Evolutionary conservation across 2,797 vertebrate genomes (phyloP).

Genomic region (Tapera naevia): DNA sequence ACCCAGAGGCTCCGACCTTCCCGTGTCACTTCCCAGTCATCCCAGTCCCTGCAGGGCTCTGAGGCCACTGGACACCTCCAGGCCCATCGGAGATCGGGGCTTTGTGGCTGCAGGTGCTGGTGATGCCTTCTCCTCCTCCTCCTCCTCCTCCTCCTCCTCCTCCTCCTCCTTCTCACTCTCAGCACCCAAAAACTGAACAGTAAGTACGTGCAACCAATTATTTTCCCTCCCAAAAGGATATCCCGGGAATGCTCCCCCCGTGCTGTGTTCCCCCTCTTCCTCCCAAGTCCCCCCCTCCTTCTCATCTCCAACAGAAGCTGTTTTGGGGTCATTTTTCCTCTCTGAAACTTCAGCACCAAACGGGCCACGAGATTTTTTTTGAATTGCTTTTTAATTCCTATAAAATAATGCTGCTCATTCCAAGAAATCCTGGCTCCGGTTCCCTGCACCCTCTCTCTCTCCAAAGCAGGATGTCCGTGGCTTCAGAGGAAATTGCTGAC

Average conservation of each 20-base stretch:
- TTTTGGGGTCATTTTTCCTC: neutral
- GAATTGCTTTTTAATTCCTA: neutral
- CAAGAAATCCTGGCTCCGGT: neutral
- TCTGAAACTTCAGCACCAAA: neutral
- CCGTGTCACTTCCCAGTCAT: too few species aligned
- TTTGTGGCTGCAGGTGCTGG: too few species aligned
- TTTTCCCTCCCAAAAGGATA: neutral
- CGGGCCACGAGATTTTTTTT: neutral
- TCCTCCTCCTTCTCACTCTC: too few species aligned
- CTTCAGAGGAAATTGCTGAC: neutral
- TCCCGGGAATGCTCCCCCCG: too few species aligned
- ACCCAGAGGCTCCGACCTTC: too few species aligned
- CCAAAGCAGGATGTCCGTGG: neutral
- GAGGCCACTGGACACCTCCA: too few species aligned
- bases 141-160: too few species aligned
- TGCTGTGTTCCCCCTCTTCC: neutral
- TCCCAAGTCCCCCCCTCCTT: neutral
- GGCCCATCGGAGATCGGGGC: too few species aligned
- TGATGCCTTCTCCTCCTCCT: too few species aligned
- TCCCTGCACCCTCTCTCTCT: neutral
- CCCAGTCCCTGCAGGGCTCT: too few species aligned
- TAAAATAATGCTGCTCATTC: accelerated
- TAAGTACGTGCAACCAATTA: neutral
- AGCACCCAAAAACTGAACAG: too few species aligned
- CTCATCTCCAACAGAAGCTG: neutral